Percentiles rank a stretch among this genome's conserved stretches.
Conservation (phyloP, 2,888 invertebrate species). For the Aspidapion aeneum region DNA sequence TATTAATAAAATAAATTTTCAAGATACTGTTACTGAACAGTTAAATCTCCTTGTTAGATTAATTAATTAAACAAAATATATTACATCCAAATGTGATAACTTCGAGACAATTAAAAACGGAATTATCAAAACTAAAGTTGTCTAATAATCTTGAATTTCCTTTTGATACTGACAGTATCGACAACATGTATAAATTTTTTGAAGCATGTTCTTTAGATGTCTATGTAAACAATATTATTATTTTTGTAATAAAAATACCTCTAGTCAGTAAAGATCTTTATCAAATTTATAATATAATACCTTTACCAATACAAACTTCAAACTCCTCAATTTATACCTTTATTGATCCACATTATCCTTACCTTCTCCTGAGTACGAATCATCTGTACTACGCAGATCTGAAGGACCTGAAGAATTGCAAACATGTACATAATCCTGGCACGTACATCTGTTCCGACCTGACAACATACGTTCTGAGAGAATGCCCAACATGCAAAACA, state of each 20-base stretch:
- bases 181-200: conserved; percentile 19
- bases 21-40: conserved; percentile 22
- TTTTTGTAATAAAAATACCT: no score
- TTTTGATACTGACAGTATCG: conserved; percentile 15
- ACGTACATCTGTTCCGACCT: neutral
- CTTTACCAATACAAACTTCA: no score
- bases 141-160: conserved; percentile 18
- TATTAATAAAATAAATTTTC: conserved; percentile 5
- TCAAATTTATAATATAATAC: no score
- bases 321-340: no score
- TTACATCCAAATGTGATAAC: conserved; percentile 23
- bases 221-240: no score
- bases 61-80: conserved; percentile 22
- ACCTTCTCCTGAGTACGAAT: no score
- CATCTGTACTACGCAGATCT: conserved; percentile 1
- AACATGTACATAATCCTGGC: no score
- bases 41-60: conserved; percentile 22
- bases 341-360: no score
- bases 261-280: no score
- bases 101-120: conserved; percentile 12
- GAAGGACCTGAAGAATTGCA: neutral
- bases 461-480: neutral
- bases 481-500: no score
- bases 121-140: conserved; percentile 15
- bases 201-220: no score